phyloP scores from a whole-genome alignment of 1,140 invertebrate genomes.

The Cylas formicarius region DNA sequence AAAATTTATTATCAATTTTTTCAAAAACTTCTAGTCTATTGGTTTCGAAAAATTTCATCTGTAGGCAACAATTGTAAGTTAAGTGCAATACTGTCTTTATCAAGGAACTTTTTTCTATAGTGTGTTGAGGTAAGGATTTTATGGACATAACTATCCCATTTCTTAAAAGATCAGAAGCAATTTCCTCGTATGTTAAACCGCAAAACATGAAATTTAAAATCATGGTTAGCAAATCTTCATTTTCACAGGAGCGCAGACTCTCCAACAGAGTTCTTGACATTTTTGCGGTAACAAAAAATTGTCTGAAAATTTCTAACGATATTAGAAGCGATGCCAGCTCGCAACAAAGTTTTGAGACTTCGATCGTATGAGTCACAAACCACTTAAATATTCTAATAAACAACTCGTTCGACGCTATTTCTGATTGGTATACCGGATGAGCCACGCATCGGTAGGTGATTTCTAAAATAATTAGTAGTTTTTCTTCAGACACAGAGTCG shows the following conservation, averaged over 20 bases:
- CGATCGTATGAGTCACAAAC: constrained; percentile 10
- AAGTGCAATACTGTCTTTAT: constrained; percentile 21
- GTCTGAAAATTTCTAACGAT: constrained; percentile 17
- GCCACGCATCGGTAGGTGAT: constrained; percentile 24
- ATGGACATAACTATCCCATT: constrained; percentile 22
- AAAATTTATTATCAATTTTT: constrained; percentile 30
- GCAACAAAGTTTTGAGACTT: constrained; percentile 16
- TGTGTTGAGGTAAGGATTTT: constrained; percentile 18
- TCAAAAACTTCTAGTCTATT: constrained; percentile 29
- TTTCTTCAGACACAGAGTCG: constrained; percentile 13
- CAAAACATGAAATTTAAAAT: constrained; percentile 29
- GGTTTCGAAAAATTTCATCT: constrained; percentile 33
- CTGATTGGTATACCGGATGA: constrained; percentile 20
- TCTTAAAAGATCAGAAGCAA: constrained; percentile 22
- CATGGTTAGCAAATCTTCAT: constrained; percentile 22
- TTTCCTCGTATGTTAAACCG: constrained; percentile 23
- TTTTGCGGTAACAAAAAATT: constrained; percentile 25
- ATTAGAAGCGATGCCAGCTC: constrained; percentile 25
- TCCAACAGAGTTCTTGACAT: constrained; percentile 22
- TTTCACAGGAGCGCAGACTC: constrained; percentile 14
- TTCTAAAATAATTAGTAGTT: constrained; percentile 21
- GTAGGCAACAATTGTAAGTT: constrained; percentile 27
- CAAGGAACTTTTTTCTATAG: constrained; percentile 20
- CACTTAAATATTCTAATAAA: constrained; percentile 20
- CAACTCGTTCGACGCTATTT: constrained; percentile 18